phyloP scores from a whole-genome alignment of 92 coral and sea anemone genomes.

The Virgularia gustaviana region DNA sequence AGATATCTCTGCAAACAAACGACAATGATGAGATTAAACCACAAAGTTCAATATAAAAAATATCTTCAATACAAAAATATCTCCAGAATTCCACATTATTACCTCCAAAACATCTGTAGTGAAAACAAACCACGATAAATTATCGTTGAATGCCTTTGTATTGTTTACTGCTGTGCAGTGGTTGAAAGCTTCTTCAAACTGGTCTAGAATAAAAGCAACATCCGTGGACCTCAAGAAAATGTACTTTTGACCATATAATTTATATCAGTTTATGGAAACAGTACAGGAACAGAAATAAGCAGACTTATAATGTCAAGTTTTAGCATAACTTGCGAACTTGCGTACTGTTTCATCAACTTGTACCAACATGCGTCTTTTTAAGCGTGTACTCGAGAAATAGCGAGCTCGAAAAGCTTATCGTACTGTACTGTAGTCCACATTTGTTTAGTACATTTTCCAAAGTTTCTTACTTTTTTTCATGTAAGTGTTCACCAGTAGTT shows the following conservation, averaged over 20 bases:
- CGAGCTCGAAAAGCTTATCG: no score
- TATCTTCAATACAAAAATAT: constrained; percentile 49
- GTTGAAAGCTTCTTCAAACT: constrained; percentile 72
- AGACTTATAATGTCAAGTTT: background rate
- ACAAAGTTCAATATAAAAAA: constrained; percentile 51
- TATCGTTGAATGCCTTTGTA: constrained; percentile 78
- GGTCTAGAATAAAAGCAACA: constrained; percentile 59
- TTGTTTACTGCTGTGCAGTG: constrained; percentile 82
- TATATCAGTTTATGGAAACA: no score
- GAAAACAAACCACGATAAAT: constrained; percentile 74
- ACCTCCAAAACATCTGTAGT: constrained; percentile 83
- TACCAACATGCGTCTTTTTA: no score
- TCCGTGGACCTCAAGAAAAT: background rate
- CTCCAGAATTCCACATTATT: background rate
- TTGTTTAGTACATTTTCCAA: constrained; percentile 58
- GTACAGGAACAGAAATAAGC: background rate
- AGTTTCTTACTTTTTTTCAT: constrained; percentile 32
- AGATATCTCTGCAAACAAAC: constrained; percentile 12
- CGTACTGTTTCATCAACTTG: no score
- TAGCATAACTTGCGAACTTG: no score
- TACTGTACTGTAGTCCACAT: no score
- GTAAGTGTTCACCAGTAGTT: constrained; percentile 71
- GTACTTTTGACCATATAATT: background rate
- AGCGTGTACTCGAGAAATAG: no score
- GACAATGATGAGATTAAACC: constrained; percentile 26